Percentiles rank a stretch among this genome's conserved stretches.
phyloP scores from a whole-genome alignment of 2,797 vertebrate genomes.

The Odontamblyopus rebecca region DNA sequence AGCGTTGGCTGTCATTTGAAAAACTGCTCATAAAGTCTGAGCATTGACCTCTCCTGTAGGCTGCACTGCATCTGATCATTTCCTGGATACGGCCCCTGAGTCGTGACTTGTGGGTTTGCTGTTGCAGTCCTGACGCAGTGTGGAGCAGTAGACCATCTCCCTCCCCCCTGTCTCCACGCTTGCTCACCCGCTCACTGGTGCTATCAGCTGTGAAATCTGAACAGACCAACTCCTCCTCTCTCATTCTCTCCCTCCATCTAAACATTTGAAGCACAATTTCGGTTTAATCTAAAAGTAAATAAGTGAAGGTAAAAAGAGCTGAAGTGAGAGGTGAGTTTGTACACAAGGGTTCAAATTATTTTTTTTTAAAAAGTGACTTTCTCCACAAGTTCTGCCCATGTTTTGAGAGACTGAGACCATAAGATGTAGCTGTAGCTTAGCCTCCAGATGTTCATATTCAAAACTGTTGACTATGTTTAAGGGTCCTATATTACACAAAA shows the following conservation, averaged over 20 bases:
- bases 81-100: conserved; percentile 45
- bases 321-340: conserved; percentile 21
- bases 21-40: conserved; percentile 51
- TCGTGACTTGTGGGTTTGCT: conserved; percentile 54
- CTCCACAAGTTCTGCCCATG: neutral
- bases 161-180: conserved; percentile 42
- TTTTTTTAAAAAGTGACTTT: neutral
- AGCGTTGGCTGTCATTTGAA: conserved; percentile 51
- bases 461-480: no score
- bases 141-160: conserved; percentile 18
- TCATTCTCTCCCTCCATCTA: conserved; percentile 2
- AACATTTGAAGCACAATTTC: conserved; percentile 23
- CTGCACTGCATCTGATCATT: conserved; percentile 54
- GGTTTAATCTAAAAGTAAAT: conserved; percentile 8
- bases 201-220: conserved; percentile 64
- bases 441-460: no score
- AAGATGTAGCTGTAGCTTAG: no score
- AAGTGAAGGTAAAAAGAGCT: neutral
- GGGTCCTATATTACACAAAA: no score
- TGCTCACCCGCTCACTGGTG: conserved; percentile 23
- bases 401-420: no score
- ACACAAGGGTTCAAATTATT: no score
- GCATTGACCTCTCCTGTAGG: conserved; percentile 39
- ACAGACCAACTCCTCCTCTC: conserved; percentile 25
- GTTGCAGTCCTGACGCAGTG: conserved; percentile 60